Base-by-base conservation (phyloP, 2,888 invertebrate species). In the Lasiommata megera region DNA sequence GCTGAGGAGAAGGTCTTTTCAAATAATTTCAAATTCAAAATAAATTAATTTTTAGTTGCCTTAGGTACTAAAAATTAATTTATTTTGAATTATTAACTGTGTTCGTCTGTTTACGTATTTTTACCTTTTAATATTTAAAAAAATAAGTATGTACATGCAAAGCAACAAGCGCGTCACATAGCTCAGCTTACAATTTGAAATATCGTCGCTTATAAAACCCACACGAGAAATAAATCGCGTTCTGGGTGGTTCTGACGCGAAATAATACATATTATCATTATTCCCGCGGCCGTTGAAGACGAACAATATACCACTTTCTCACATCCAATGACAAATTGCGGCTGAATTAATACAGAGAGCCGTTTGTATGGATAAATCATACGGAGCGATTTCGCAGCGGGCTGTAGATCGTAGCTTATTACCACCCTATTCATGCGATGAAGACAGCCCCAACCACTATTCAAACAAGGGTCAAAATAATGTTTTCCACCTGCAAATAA, bases 291-390 rank as follows among this genome's bases (percentile, higher is more conserved):
- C 70, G 75, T 69, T 76, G 73, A 74, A 68, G 68, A 69, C 72
- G 69, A 74, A 84, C 84, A 84, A 86, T 84, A 84, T 79, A 83
- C 76, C 79, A 84, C 84, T 85, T 84, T 85, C 85, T 82, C 84
- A 82, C 84, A 74, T 83, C 68, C 72, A 77, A 82, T 82, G 86
- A 86, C 86, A 87, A 87, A 87, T 86, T 80, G 80, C 81, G 69
- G 76, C 76, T 79, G 86, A 84, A 86, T 84, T 84, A 85, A 85
- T 84, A 81, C 80, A 71, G 71, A 76, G 72, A 65, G 69, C 70
- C 71, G 73, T 78, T 80, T 73, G 80, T 82, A 73, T 67, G 73
- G 67, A 82, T 84, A 84, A 83, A 84, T 84, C 83, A 84, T 81
- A 79, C 70, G 67, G 73, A 73, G 77, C 76, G 76, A 76, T 77